A percentile compares a stretch with the other conserved stretches of the same genome.
phyloP scores from a whole-genome alignment of 2,888 invertebrate genomes.

The Atrina japonica region DNA sequence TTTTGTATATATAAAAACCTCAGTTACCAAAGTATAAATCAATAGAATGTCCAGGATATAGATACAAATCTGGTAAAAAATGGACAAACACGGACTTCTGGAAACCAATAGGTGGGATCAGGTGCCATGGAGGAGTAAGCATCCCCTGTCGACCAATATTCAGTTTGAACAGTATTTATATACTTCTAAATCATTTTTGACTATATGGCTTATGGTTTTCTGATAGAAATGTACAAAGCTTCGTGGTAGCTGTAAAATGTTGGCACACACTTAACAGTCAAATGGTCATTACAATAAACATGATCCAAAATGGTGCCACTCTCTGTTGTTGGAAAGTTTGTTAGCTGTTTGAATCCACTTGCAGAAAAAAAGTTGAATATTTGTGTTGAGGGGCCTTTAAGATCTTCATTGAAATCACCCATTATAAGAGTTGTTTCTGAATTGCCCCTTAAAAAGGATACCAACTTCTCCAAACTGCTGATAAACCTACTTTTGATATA shows the following conservation, averaged over 20 bases:
- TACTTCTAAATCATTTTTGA: no score
- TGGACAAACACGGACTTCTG: no score
- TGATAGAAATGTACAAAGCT: no score
- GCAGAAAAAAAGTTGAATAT: slow-evolving; percentile 3
- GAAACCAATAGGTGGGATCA: no score
- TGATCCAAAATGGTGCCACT: slow-evolving; percentile 16
- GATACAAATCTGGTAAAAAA: no score
- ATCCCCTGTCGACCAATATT: no score
- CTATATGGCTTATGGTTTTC: no score
- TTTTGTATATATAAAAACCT: no score
- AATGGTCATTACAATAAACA: neutral
- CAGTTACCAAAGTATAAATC: no score
- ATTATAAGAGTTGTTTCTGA: neutral
- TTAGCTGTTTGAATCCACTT: slow-evolving; percentile 14
- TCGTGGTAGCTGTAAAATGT: slow-evolving; percentile 9
- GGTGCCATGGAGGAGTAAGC: no score
- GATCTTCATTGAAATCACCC: slow-evolving; percentile 20
- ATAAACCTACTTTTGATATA: slow-evolving; percentile 4
- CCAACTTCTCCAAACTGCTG: neutral
- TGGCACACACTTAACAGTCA: neutral
- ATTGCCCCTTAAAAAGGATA: neutral
- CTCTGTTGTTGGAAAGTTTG: slow-evolving; percentile 12
- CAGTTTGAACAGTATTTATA: no score
- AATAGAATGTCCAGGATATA: no score
- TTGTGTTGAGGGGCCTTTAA: slow-evolving; percentile 1